Base-by-base conservation (phyloP, 2,113 vertebrate genomes). In the Chlorocebus sabaeus region DNA sequence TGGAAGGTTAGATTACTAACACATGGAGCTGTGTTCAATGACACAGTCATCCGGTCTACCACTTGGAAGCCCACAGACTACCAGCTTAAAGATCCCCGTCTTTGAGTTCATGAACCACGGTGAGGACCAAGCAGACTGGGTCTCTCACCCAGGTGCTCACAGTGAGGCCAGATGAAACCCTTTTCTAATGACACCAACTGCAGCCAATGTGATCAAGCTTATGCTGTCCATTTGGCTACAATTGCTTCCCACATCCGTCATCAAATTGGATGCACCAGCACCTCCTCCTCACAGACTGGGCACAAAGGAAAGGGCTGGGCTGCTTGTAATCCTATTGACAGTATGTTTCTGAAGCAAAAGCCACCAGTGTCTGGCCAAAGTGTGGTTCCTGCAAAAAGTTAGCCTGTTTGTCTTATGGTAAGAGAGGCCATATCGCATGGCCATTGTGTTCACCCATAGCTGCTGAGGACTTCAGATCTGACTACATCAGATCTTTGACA, bases 341-440 rank as follows among this genome's bases (percentile, higher is more conserved):
- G 38, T 25, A 2, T 43, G 27, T 76, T 61, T 73, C 38, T 45
- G 20, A 70, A 35, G 27, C 17, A 59, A 68, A 89, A 85, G 27
- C 5, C 27, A 32, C 1, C 0, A 3, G 2, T 9, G 0, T 52
- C 7, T 30, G 27, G 1, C 27, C 43, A 22, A 11, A 32, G 20
- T 57, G 8, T 12, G 14, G 38, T 27, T 80, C n/a, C 17, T 25
- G 14, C 79, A 75, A 67, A 80, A 94, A 5, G 3, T 25, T 5
- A 9, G 3, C 3, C 32, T 1, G 0, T 59, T 48, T 30, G 59
- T 61, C 3, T 38, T 48, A 48, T 4, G 27, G 1, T 35, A 12
- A 78, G 45, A 52, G 23, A 52, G 52, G 25, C 23, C 30, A 45
- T 16, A 5, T 35, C 7, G 5, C 6, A 18, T 7, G 25, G 10